Percentiles rank a stretch among this genome's conserved stretches.
Conservation (phyloP, 2,888 invertebrate species). For the Drosophila greeni region DNA sequence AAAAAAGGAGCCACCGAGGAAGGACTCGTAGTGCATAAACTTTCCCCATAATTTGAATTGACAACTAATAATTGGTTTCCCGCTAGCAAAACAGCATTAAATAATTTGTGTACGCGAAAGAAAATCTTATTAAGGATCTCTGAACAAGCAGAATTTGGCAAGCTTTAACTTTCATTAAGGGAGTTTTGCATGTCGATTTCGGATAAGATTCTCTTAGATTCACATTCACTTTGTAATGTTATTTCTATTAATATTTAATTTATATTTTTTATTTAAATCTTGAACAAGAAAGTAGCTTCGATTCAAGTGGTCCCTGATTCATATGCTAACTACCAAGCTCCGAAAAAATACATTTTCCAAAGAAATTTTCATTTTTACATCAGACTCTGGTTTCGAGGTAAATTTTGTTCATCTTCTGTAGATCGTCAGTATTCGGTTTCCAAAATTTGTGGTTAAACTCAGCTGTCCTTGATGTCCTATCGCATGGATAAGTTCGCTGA, state of each 20-base stretch:
- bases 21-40: conserved; percentile 10
- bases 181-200: neutral
- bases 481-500: neutral
- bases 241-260: too few relatives aligned
- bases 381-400: neutral
- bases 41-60: conserved; percentile 17
- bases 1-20: conserved; percentile 1
- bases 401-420: neutral
- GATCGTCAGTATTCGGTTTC: conserved; percentile 8
- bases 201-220: too few relatives aligned
- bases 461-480: neutral
- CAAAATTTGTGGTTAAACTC: conserved; percentile 10
- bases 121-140: neutral
- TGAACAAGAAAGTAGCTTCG: neutral
- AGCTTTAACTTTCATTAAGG: neutral
- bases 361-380: conserved; percentile 2
- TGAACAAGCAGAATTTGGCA: neutral
- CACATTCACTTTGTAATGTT: too few relatives aligned
- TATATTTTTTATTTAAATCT: too few relatives aligned
- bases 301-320: neutral
- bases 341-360: neutral
- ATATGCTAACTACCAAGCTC: neutral
- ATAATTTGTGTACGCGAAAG: neutral
- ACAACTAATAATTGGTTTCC: conserved; percentile 24
- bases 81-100: neutral